phyloP scores from a whole-genome alignment of 2,797 vertebrate species.

The Leuciscus waleckii region DNA sequence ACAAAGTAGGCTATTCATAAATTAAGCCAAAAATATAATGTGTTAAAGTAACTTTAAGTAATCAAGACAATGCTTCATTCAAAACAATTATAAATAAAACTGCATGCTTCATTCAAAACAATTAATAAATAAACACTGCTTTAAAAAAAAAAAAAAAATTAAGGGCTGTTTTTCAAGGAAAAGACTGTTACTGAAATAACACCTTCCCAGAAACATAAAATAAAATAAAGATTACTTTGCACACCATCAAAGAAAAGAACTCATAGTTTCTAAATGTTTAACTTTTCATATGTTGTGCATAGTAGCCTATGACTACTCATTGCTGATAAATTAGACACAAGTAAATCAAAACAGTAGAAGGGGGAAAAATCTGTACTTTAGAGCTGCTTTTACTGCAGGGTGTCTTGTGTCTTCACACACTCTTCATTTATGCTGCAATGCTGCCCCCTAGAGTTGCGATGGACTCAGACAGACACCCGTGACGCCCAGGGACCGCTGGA shows the following conservation, averaged over 20 bases:
- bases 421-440: constrained; percentile 18
- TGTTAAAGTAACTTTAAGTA: background rate
- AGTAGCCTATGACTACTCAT: background rate
- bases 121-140: background rate
- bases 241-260: background rate
- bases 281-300: background rate
- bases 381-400: background rate
- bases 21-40: background rate
- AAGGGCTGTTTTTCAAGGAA: background rate
- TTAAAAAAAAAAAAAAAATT: too few relatives aligned
- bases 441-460: background rate
- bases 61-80: background rate
- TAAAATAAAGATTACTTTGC: background rate
- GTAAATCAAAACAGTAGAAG: background rate
- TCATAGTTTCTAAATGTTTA: background rate
- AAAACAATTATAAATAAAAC: background rate
- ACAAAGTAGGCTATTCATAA: background rate
- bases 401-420: background rate
- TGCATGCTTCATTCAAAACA: background rate
- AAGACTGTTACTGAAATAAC: background rate
- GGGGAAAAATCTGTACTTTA: background rate
- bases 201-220: background rate
- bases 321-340: background rate
- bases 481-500: too few relatives aligned
- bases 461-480: background rate